Evolutionary conservation across 2,888 invertebrate species (phyloP).

Genomic region (Rhagonycha lutea): DNA sequence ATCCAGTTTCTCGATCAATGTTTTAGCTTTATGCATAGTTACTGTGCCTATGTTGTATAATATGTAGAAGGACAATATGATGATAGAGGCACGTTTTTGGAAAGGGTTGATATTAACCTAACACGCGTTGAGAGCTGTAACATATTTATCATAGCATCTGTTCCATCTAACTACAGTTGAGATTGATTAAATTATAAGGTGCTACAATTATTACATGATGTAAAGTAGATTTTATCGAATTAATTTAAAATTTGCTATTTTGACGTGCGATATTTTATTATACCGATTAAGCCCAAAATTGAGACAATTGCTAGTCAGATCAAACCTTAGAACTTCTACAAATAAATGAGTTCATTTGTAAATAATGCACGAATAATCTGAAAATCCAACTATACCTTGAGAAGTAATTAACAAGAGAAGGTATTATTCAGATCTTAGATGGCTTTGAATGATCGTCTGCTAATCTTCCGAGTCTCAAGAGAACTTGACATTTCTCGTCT

Average conservation of each 20-base stretch:
- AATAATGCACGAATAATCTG: slow-evolving; percentile 27
- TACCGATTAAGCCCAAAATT: neutral
- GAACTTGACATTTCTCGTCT: slow-evolving; percentile 16
- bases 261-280: neutral
- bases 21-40: slow-evolving; percentile 35
- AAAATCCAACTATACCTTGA: slow-evolving; percentile 27
- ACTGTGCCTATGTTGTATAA: slow-evolving; percentile 19
- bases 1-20: slow-evolving; percentile 35
- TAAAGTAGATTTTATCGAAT: neutral
- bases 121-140: slow-evolving; percentile 27
- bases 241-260: neutral
- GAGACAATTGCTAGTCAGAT: neutral
- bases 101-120: slow-evolving; percentile 30
- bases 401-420: slow-evolving; percentile 32
- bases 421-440: slow-evolving; percentile 33
- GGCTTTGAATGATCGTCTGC: slow-evolving; percentile 32
- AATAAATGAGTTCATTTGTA: slow-evolving; percentile 25
- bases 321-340: slow-evolving; percentile 4
- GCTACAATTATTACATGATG: slow-evolving; percentile 10
- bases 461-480: slow-evolving; percentile 30
- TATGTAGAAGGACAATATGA: slow-evolving; percentile 27
- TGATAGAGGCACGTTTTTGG: slow-evolving; percentile 29
- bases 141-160: slow-evolving; percentile 32
- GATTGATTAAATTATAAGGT: slow-evolving; percentile 28
- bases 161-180: slow-evolving; percentile 26